These are phyloP conservation scores for Pterophyllum scalare DNA, from an alignment of 2,113 vertebrate genomes.

Conservation along the genomic window DNA sequence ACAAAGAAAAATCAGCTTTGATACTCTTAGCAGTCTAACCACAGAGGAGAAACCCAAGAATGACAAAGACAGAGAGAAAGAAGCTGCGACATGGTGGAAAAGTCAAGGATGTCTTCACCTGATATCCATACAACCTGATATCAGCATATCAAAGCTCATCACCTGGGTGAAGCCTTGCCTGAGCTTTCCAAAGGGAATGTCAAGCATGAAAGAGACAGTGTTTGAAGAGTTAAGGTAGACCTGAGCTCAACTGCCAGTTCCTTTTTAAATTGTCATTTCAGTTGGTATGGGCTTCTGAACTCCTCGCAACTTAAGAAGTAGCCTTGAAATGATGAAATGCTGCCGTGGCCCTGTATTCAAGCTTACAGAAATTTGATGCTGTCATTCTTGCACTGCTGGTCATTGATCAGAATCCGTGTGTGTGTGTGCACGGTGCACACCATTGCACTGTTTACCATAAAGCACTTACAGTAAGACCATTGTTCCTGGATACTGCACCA, in stretches of 20 bases:
- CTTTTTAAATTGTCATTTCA: slow-evolving; percentile 52
- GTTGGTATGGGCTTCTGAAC: slow-evolving; percentile 13
- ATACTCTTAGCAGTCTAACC: not conserved
- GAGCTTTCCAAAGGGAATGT: slow-evolving; percentile 54
- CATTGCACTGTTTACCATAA: not conserved
- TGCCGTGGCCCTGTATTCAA: slow-evolving; percentile 5
- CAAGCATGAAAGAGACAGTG: slow-evolving; percentile 53
- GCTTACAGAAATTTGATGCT: slow-evolving; percentile 9
- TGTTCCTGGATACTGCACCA: not conserved
- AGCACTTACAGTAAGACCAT: not conserved
- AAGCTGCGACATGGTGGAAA: not conserved
- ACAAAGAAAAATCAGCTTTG: not conserved
- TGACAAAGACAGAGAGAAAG: not conserved
- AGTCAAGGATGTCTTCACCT: slow-evolving; percentile 24
- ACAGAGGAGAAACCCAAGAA: not conserved
- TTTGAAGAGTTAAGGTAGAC: slow-evolving; percentile 50
- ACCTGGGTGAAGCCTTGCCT: slow-evolving; percentile 51
- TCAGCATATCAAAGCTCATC: slow-evolving; percentile 63
- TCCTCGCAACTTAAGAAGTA: slow-evolving; percentile 16
- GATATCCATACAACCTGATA: slow-evolving; percentile 42
- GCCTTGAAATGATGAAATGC: slow-evolving; percentile 47
- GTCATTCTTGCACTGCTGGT: not conserved
- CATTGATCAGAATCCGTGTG: slow-evolving; percentile 40
- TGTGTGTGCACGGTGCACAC: not conserved
- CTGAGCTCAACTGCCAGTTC: slow-evolving; percentile 44